These are phyloP conservation scores for Serinus canaria DNA, from an alignment of 2,113 vertebrate genomes.

Conservation along the genomic window DNA sequence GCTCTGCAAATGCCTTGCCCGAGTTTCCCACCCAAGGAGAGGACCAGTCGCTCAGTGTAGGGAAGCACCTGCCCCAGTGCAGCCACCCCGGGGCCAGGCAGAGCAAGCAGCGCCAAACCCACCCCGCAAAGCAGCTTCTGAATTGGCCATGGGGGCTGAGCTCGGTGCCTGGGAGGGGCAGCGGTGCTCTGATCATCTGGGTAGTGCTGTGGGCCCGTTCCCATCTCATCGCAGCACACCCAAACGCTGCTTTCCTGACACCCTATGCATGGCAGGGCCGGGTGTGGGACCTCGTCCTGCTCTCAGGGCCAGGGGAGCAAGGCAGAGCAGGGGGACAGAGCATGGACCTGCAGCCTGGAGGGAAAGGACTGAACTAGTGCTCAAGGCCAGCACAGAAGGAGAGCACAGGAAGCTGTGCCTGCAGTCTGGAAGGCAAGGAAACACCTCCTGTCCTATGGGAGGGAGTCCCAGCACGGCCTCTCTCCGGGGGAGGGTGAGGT, in stretches of 20 bases:
- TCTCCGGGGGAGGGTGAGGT: neutral
- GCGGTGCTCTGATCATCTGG: neutral
- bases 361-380: accelerated
- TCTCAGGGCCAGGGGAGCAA: neutral
- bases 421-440: neutral
- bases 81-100: conserved; percentile 2
- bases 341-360: neutral
- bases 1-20: conserved; percentile 86
- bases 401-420: neutral
- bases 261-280: neutral
- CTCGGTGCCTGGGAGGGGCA: neutral
- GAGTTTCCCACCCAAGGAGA: conserved; percentile 50
- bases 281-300: neutral
- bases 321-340: neutral
- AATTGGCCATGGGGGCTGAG: neutral
- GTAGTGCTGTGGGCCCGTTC: neutral
- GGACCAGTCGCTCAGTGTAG: conserved; percentile 55
- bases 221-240: conserved; percentile 61
- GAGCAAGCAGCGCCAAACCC: neutral
- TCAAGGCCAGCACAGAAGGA: neutral
- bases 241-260: conserved; percentile 56
- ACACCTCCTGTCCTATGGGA: accelerated
- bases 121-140: neutral
- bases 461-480: neutral
- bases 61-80: conserved; percentile 1